phyloP scores from a whole-genome alignment of 2,797 vertebrate species.

The Eutrigla gurnardus region DNA sequence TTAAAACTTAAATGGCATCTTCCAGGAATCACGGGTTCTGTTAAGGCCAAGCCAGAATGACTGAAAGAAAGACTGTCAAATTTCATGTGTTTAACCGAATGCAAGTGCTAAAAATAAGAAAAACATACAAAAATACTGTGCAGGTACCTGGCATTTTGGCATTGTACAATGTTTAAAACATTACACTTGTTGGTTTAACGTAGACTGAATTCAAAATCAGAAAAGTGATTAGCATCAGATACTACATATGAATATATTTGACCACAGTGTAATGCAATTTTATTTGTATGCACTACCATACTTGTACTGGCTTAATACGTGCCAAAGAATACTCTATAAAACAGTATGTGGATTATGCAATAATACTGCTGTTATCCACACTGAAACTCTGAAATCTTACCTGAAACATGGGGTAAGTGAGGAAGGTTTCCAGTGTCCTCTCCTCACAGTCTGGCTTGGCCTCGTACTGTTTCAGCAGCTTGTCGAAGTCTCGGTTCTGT shows the following conservation, averaged over 20 bases:
- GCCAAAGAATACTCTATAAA: not conserved
- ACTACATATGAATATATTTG: not conserved
- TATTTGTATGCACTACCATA: no score
- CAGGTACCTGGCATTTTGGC: not conserved
- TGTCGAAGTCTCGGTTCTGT: slow-evolving; percentile 98
- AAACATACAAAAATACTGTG: not conserved
- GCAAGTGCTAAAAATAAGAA: no score
- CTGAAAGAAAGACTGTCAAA: no score
- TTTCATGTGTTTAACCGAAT: not conserved
- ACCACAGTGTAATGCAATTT: not conserved
- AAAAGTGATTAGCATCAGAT: no score
- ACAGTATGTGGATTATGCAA: not conserved
- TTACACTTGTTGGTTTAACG: not conserved
- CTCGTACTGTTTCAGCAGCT: slow-evolving; percentile 97
- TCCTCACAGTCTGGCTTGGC: slow-evolving; percentile 98
- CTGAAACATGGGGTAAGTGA: slow-evolving; percentile 99
- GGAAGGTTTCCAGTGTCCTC: slow-evolving; percentile 96
- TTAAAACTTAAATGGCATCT: slow-evolving; percentile 4
- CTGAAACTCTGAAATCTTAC: slow-evolving; percentile 65
- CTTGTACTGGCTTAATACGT: not conserved
- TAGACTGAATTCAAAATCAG: not conserved
- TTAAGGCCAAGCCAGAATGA: slow-evolving; percentile 8
- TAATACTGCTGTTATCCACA: not conserved
- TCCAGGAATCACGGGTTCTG: not conserved
- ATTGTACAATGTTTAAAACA: not conserved